These are phyloP conservation scores for Larimichthys polyactis DNA, from an alignment of 2,113 vertebrate species.

Conservation along the genomic window DNA sequence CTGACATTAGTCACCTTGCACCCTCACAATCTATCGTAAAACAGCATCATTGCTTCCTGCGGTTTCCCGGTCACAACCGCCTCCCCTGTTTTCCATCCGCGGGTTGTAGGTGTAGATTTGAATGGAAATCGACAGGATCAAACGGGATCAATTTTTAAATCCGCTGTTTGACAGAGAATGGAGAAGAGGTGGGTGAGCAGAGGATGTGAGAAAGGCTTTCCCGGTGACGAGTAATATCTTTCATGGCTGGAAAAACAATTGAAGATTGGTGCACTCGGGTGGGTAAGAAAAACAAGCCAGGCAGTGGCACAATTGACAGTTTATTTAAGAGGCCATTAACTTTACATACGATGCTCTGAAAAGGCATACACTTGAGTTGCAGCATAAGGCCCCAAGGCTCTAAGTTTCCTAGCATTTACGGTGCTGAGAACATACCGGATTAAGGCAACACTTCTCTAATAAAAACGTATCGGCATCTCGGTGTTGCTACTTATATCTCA, in stretches of 20 bases:
- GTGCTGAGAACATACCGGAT: slow-evolving; percentile 41
- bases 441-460: slow-evolving; percentile 38
- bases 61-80: slow-evolving; percentile 53
- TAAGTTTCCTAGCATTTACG: slow-evolving; percentile 14
- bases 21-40: slow-evolving; percentile 58
- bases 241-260: slow-evolving; percentile 46
- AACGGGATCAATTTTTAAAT: slow-evolving; percentile 81
- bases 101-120: slow-evolving; percentile 70
- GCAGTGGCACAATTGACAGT: slow-evolving; percentile 81
- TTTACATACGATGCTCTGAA: slow-evolving; percentile 81
- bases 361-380: slow-evolving; percentile 70
- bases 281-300: slow-evolving; percentile 64
- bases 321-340: slow-evolving; percentile 87
- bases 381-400: slow-evolving; percentile 54
- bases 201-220: slow-evolving; percentile 33
- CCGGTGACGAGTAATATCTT: slow-evolving; percentile 59
- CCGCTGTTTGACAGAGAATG: slow-evolving; percentile 69
- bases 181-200: slow-evolving; percentile 24
- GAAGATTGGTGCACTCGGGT: slow-evolving; percentile 64
- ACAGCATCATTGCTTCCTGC: slow-evolving; percentile 39
- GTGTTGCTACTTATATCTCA: slow-evolving; percentile 31
- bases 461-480: slow-evolving; percentile 32
- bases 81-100: slow-evolving; percentile 12
- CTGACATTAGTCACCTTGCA: slow-evolving; percentile 70
- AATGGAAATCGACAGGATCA: slow-evolving; percentile 81